phyloP scores from a whole-genome alignment of 2,113 vertebrate species.

The Acrocephalus arundinaceus region DNA sequence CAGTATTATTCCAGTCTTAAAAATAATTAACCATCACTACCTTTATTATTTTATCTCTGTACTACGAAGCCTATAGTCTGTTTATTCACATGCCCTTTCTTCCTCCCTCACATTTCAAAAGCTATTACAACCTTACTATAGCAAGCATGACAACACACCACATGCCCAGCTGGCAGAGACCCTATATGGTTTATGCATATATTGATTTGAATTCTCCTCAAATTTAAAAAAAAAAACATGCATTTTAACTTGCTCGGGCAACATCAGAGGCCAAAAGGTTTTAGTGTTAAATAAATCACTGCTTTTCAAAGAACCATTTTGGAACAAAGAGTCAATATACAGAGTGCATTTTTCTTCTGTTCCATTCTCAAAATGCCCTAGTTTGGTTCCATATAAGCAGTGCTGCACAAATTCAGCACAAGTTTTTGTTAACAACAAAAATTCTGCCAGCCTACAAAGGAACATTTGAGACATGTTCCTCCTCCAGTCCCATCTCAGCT shows the following conservation, averaged over 20 bases:
- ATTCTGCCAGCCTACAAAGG: neutral
- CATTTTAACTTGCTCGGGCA: neutral
- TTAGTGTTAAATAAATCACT: neutral
- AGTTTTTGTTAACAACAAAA: neutral
- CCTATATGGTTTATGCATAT: neutral
- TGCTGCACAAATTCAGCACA: neutral
- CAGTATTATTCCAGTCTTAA: accelerated
- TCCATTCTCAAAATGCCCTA: neutral
- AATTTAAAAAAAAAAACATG: neutral
- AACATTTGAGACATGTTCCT: neutral
- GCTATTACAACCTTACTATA: neutral
- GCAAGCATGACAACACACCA: too few relatives aligned
- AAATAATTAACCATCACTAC: neutral
- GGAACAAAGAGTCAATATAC: neutral
- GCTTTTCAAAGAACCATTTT: neutral
- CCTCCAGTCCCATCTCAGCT: neutral
- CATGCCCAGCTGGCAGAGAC: neutral
- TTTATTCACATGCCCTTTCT: neutral
- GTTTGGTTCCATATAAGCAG: neutral
- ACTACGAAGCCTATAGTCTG: neutral
- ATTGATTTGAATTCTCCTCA: neutral
- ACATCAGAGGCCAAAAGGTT: neutral
- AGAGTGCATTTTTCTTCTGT: neutral
- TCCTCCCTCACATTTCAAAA: neutral
- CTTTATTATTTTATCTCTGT: neutral